Base-by-base conservation (phyloP, 2,797 vertebrate species). In the Tympanoctomys barrerae region DNA sequence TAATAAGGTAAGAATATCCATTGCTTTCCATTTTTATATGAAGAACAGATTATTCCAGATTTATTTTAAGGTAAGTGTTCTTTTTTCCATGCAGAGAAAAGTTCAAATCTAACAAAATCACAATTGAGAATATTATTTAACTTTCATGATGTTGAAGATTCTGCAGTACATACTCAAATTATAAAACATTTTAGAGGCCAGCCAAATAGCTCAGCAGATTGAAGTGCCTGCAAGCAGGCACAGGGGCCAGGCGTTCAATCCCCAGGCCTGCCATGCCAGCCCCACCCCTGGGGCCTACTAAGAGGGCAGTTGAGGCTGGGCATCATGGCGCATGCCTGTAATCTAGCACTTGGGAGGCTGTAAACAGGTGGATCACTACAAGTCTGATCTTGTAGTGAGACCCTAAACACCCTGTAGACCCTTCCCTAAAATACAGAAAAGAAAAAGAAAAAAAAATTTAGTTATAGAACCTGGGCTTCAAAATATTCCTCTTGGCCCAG, bases 1-100 rank as follows among this genome's bases (percentile, higher is more conserved):
- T 97, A 99, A 99, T 98, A 99, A 99, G 99, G 99, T 99, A 98
- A 26, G 94, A 85, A 62, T 88, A n/a, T 68, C 36, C 18, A 16
- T 54, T 42, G 24, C n/a, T 89, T 91, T 86, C 71, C 19, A 64
- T 96, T 91, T 84, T 91, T 91, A 61, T 7, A 1, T n/a, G 75
- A 84, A 92, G 66, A 87, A 57, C 52, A 22, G 80, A 75, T 88
- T 75, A 57, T 14, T 4, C 9, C 21, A 73, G 5, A 73, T 94
- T 96, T 94, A 31, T 87, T 75, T 39, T 46, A 26, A 26, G 39
- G 28, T 46, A 78, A 79, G 31, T 61, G 3, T 39, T 89, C 11
- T 61, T 73, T 95, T 61, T 92, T 88, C 86, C 14, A 14, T 92
- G 42, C 68, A 88, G 13, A 49, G 33, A 78, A 87, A 87, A 70